phyloP scores from a whole-genome alignment of 2,797 vertebrate species.

The Silurus lanzhouensis region DNA sequence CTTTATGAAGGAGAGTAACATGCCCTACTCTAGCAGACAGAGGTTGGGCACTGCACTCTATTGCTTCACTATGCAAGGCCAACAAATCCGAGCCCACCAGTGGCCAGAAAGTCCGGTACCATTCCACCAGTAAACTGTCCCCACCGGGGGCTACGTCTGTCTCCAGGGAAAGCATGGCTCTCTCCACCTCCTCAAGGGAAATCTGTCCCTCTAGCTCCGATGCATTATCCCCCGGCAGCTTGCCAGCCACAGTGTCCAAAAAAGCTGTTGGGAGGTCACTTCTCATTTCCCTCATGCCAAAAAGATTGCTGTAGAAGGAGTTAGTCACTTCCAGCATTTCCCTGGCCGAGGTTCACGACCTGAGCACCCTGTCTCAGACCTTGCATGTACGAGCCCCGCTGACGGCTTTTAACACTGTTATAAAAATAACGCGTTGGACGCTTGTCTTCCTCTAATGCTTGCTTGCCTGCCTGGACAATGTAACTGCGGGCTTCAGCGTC shows the following conservation, averaged over 20 bases:
- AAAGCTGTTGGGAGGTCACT: neutral
- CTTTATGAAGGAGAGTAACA: neutral
- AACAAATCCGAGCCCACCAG: neutral
- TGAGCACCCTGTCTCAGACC: too few relatives aligned
- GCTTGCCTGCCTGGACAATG: neutral
- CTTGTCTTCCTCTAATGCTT: too few relatives aligned
- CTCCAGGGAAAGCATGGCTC: neutral
- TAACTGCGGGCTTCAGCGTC: neutral
- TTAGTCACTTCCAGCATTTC: too few relatives aligned
- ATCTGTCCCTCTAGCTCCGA: neutral
- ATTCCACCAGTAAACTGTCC: neutral
- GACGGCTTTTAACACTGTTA: neutral
- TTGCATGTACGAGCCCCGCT: too few relatives aligned
- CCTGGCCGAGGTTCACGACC: too few relatives aligned
- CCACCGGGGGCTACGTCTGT: neutral
- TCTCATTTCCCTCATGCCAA: too few relatives aligned
- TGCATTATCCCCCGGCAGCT: rapidly evolving
- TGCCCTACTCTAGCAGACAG: neutral
- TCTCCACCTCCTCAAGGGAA: neutral
- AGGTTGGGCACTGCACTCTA: rapidly evolving
- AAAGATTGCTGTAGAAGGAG: too few relatives aligned
- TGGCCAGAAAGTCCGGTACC: neutral
- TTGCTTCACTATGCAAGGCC: neutral
- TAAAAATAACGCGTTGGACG: neutral
- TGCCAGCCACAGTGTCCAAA: neutral